Conservation (phyloP, 2,113 vertebrate species). For the Xiphophorus couchianus region DNA sequence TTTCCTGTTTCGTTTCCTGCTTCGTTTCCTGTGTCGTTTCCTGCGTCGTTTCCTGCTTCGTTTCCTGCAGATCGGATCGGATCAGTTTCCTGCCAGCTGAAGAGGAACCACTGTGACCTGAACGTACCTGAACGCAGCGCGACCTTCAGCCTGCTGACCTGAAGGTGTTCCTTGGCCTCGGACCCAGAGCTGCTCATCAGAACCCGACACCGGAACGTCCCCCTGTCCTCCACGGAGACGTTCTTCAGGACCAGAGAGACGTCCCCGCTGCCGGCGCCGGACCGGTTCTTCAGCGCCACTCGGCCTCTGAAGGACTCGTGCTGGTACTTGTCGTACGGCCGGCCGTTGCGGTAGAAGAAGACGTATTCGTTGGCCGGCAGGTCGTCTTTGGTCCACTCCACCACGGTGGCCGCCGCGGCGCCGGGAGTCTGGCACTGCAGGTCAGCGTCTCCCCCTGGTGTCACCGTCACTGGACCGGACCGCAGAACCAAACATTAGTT, state of each 20-base stretch:
- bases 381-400: constrained; percentile 6
- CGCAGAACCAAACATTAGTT: no score
- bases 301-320: constrained; percentile 1
- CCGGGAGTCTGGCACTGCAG: not conserved
- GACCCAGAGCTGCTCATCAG: not conserved
- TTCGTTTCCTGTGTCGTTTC: not conserved
- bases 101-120: not conserved
- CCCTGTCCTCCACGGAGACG: not conserved
- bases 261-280: not conserved
- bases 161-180: not conserved
- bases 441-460: no score
- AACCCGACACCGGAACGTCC: not conserved
- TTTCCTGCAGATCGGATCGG: not conserved
- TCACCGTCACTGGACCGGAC: not conserved
- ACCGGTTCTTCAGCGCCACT: not conserved
- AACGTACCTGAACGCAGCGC: not conserved
- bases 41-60: not conserved
- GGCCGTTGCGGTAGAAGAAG: constrained; percentile 11
- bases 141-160: not conserved
- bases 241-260: not conserved
- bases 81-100: not conserved
- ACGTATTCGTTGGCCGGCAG: not conserved
- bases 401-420: not conserved
- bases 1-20: no score
- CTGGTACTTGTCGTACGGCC: constrained; percentile 8